Evolutionary conservation across 2,797 vertebrate species (phyloP).

Genomic region (Melanotaenia boesemani): DNA sequence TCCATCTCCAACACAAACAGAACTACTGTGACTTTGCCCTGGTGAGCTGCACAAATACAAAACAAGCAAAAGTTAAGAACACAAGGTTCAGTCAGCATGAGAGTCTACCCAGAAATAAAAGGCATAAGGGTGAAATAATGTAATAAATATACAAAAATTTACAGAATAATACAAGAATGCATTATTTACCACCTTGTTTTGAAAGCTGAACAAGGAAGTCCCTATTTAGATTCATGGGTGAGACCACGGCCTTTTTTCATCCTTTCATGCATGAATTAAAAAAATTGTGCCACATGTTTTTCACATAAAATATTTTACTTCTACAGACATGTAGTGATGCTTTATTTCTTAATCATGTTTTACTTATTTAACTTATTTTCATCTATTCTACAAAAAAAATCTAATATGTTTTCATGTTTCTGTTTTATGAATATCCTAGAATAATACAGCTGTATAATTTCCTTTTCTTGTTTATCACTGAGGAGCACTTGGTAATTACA

Average conservation of each 20-base stretch:
- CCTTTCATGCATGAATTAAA: too few relatives aligned
- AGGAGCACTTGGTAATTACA: too few relatives aligned
- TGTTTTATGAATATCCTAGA: too few relatives aligned
- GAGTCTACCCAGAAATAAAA: neutral
- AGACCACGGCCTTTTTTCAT: neutral
- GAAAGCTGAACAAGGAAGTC: neutral
- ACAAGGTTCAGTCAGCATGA: neutral
- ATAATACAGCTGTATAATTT: too few relatives aligned
- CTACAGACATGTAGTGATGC: too few relatives aligned
- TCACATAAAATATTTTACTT: too few relatives aligned
- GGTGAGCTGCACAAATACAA: slow-evolving; percentile 88
- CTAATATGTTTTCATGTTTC: too few relatives aligned
- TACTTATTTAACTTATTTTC: too few relatives aligned
- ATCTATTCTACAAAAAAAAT: too few relatives aligned
- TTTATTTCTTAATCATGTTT: too few relatives aligned
- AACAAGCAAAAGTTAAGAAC: slow-evolving; percentile 2
- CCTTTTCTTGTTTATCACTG: too few relatives aligned
- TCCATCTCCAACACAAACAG: slow-evolving; percentile 98
- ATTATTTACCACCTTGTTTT: neutral
- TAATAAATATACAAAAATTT: neutral
- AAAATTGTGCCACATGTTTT: too few relatives aligned
- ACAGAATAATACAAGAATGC: neutral
- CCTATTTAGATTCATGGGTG: neutral
- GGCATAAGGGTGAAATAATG: neutral
- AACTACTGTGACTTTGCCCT: slow-evolving; percentile 92